These are phyloP conservation scores for Acipenser transmontanus DNA, from an alignment of 2,797 vertebrate genomes.

Conservation along the genomic window DNA sequence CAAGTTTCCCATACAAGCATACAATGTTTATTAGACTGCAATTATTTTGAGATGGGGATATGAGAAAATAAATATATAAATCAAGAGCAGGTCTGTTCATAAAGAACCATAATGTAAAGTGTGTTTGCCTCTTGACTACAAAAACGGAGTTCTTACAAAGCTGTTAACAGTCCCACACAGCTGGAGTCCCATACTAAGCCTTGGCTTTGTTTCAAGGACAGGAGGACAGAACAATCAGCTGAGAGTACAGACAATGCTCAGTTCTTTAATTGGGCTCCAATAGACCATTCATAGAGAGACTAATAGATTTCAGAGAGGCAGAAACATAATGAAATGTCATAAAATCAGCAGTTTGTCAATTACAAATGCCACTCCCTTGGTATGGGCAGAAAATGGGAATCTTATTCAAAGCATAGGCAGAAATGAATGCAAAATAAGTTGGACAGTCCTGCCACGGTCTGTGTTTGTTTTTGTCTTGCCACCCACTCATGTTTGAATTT, in stretches of 20 bases:
- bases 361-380: neutral
- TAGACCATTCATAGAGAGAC: conserved; percentile 17
- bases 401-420: neutral
- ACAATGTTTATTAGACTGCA: too few species aligned
- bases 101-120: too few species aligned
- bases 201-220: conserved; percentile 5
- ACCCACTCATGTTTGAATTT: too few species aligned
- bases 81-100: too few species aligned
- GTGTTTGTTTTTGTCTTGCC: too few species aligned
- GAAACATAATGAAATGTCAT: conserved; percentile 21
- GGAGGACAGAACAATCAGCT: neutral
- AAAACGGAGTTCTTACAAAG: too few species aligned
- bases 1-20: too few species aligned
- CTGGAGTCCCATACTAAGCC: neutral
- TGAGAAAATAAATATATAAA: too few species aligned
- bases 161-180: neutral
- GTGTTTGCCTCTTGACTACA: too few species aligned
- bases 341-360: conserved; percentile 8
- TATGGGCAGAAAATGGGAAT: neutral
- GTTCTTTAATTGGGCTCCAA: conserved; percentile 21
- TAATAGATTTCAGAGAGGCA: conserved; percentile 29
- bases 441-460: too few species aligned
- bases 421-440: neutral
- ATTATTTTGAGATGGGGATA: too few species aligned
- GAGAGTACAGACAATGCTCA: conserved; percentile 24